Conservation (phyloP, 1,140 invertebrate genomes). For the Hetaerina americana region DNA sequence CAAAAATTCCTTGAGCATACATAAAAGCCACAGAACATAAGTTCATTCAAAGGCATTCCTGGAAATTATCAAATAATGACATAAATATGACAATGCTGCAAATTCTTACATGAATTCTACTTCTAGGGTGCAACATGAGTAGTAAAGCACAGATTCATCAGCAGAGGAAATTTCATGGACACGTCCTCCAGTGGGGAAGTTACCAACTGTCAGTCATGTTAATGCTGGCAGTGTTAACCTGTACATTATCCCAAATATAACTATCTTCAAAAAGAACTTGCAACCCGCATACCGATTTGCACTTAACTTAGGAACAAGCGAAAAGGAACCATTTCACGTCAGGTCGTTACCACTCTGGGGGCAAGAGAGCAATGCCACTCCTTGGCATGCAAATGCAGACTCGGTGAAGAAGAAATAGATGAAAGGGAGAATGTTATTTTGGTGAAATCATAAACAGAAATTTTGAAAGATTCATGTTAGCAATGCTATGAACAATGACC, state of each 20-base stretch:
- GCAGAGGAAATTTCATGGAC: neutral
- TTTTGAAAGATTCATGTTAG: too few relatives aligned
- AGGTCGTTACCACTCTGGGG: too few relatives aligned
- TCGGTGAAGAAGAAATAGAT: too few relatives aligned
- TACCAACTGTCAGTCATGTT: neutral
- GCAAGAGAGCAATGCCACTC: too few relatives aligned
- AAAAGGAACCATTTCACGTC: neutral
- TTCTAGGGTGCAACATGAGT: neutral
- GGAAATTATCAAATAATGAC: neutral
- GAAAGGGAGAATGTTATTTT: too few relatives aligned
- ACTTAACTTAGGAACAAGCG: neutral
- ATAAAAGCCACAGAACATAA: neutral
- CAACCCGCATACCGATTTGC: neutral
- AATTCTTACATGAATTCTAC: neutral
- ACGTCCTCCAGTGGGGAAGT: neutral
- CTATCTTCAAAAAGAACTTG: neutral
- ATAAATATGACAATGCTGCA: neutral
- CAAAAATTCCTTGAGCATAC: neutral
- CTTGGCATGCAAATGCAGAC: too few relatives aligned
- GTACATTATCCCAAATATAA: neutral
- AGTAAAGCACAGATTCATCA: neutral
- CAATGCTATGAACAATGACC: too few relatives aligned
- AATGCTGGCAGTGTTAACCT: too few relatives aligned
- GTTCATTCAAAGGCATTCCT: neutral
- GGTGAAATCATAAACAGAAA: too few relatives aligned